A percentile compares a stretch with the other conserved stretches of the same genome.
Evolutionary conservation across 2,113 vertebrate genomes (phyloP).

Genomic region (Hucho hucho): DNA sequence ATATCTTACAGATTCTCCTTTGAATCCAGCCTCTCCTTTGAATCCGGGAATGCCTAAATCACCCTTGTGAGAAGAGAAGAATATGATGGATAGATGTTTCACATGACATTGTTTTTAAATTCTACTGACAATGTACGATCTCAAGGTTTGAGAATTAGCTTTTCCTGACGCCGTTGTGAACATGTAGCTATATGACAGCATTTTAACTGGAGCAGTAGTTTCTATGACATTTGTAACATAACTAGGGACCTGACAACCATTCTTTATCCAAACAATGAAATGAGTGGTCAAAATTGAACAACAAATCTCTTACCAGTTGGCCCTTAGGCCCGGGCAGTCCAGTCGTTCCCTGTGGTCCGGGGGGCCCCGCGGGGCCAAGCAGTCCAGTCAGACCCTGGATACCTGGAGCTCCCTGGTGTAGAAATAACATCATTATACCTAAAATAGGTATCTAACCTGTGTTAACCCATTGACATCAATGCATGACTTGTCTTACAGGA

Average conservation of each 20-base stretch:
- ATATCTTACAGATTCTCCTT: conserved; percentile 88
- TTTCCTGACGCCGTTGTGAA: neutral
- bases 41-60: conserved; percentile 86
- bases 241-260: too few relatives aligned
- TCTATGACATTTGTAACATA: too few relatives aligned
- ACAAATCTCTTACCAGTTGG: conserved; percentile 77
- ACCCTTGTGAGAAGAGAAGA: conserved; percentile 78
- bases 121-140: too few relatives aligned
- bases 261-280: too few relatives aligned
- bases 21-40: conserved; percentile 93
- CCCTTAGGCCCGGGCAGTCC: conserved; percentile 89
- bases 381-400: conserved; percentile 82
- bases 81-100: neutral
- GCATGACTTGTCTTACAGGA: too few relatives aligned
- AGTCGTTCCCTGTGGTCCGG: conserved; percentile 90
- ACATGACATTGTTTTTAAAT: neutral
- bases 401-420: conserved; percentile 81
- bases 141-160: neutral
- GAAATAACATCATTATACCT: neutral
- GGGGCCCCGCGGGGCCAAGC: conserved; percentile 82
- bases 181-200: neutral
- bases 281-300: neutral
- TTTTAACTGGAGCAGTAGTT: neutral
- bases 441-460: neutral
- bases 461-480: neutral